phyloP scores from a whole-genome alignment of 1,140 invertebrate genomes.

The Mesaphorura yosii region DNA sequence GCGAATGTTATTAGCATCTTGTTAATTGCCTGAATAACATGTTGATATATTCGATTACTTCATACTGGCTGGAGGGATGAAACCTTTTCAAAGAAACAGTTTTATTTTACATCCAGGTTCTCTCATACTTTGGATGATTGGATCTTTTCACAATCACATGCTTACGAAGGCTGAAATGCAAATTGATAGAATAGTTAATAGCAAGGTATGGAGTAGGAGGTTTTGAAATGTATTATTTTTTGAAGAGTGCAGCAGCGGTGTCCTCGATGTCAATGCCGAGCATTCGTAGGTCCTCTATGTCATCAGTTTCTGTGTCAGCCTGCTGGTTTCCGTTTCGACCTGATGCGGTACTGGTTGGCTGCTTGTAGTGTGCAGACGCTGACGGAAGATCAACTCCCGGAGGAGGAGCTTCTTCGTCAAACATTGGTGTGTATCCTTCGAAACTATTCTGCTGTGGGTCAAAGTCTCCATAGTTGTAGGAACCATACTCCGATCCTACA shows the following conservation, averaged over 20 bases:
- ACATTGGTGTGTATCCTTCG: conserved; percentile 19
- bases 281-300: conserved; percentile 29
- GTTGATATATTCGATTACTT: too few species aligned
- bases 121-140: too few species aligned
- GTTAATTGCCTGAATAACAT: too few species aligned
- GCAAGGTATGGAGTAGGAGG: too few species aligned
- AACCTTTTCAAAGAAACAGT: too few species aligned
- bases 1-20: too few species aligned
- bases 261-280: conserved; percentile 30
- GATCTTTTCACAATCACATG: too few species aligned
- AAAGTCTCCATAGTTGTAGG: conserved; percentile 16
- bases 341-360: background rate
- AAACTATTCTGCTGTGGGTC: conserved; percentile 16
- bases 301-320: conserved; percentile 12
- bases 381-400: background rate
- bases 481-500: background rate
- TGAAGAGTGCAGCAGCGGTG: conserved; percentile 18
- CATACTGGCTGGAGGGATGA: too few species aligned
- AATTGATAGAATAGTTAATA: background rate
- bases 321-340: background rate
- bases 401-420: conserved; percentile 13
- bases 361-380: background rate
- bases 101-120: too few species aligned
- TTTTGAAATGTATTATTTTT: conserved; percentile 2
- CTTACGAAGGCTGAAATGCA: too few species aligned